phyloP scores from a whole-genome alignment of 2,113 vertebrate genomes.

The Probosciger aterrimus region DNA sequence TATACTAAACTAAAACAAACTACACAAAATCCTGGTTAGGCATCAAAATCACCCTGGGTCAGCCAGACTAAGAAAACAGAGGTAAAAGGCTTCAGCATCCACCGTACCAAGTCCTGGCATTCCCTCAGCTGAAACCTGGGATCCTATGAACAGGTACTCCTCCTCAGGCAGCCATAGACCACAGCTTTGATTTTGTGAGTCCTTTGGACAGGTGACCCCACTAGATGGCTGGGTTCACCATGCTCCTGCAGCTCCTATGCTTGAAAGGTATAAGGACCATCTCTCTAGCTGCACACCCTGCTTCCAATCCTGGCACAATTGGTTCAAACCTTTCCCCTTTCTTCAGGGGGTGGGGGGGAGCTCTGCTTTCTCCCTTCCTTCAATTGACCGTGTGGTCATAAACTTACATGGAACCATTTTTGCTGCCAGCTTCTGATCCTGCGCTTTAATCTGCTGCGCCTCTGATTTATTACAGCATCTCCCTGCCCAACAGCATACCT shows the following conservation, averaged over 20 bases:
- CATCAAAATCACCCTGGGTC: neutral
- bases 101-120: accelerated
- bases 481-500: neutral
- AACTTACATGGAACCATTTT: neutral
- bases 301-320: neutral
- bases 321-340: neutral
- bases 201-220: neutral
- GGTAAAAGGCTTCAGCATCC: neutral
- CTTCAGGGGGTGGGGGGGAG: neutral
- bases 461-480: neutral
- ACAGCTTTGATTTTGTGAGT: neutral
- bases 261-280: neutral
- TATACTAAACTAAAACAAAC: conserved; percentile 32
- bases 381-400: neutral
- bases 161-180: neutral
- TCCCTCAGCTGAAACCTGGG: neutral
- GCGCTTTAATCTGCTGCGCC: neutral
- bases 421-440: neutral
- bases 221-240: neutral
- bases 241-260: neutral
- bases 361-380: neutral
- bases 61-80: neutral
- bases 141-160: neutral
- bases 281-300: neutral
- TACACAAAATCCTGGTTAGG: neutral